Evolutionary conservation across 53 echinoderm and acorn worm species (phyloP).

Genomic region (Holothuria leucospilota): DNA sequence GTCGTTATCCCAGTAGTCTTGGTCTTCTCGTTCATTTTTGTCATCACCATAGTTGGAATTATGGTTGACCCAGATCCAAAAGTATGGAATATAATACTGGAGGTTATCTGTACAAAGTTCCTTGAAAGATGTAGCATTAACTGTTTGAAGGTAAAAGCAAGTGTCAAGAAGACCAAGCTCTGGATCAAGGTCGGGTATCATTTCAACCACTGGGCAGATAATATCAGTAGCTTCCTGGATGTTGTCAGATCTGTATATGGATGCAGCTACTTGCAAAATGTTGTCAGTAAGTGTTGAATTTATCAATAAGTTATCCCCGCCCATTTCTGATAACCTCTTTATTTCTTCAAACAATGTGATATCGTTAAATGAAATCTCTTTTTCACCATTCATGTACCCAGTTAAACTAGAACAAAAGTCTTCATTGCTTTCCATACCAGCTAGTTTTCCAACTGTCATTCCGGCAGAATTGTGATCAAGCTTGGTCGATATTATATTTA

Average conservation of each 20-base stretch:
- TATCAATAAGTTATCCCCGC: background rate
- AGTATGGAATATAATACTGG: constrained; percentile 24
- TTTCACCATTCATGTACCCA: background rate
- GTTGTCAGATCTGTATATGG: constrained; percentile 16
- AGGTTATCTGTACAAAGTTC: constrained; percentile 21
- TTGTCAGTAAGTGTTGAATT: background rate
- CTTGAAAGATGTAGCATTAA: constrained; percentile 14
- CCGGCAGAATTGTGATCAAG: background rate
- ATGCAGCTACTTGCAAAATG: background rate
- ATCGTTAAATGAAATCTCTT: background rate
- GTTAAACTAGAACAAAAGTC: background rate
- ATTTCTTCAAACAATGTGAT: background rate
- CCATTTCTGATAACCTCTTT: background rate
- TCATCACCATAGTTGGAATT: background rate
- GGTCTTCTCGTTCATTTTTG: background rate
- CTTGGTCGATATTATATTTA: background rate
- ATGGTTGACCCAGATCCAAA: constrained; percentile 19
- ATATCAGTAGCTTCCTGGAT: background rate
- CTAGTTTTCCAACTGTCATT: background rate
- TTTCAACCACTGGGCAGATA: constrained; percentile 5
- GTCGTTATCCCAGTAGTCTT: background rate
- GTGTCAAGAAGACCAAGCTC: background rate
- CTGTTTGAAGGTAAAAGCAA: background rate
- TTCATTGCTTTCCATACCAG: background rate
- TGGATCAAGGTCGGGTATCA: background rate